Evolutionary conservation across 2,888 invertebrate genomes (phyloP).

Genomic region (Drosophila meridiana): DNA sequence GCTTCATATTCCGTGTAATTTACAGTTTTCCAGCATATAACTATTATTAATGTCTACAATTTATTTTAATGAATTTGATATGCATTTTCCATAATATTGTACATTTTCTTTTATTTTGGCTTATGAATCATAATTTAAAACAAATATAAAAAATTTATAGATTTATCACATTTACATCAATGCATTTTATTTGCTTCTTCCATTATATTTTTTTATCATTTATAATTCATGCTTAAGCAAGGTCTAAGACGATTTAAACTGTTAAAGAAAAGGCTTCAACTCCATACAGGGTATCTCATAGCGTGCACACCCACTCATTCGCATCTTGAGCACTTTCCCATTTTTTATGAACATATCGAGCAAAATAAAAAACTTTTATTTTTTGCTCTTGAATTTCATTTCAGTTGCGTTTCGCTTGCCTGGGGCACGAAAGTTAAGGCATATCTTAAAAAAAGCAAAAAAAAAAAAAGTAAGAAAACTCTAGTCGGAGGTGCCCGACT

Average conservation of each 20-base stretch:
- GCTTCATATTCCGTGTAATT: not conserved
- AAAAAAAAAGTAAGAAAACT: not conserved
- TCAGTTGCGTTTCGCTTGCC: constrained; percentile 28
- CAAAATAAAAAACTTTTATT: constrained; percentile 39
- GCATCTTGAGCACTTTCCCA: constrained; percentile 7
- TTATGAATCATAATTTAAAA: too few species aligned
- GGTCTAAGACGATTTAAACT: not conserved
- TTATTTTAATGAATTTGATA: too few species aligned
- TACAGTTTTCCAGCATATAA: too few species aligned
- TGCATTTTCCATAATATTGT: too few species aligned
- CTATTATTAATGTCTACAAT: too few species aligned
- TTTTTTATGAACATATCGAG: constrained; percentile 43
- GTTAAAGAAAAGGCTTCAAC: not conserved
- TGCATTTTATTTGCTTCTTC: too few species aligned
- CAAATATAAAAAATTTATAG: too few species aligned
- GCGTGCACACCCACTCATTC: not conserved
- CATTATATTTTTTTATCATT: too few species aligned
- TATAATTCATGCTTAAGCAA: too few species aligned
- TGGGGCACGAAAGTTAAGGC: constrained; percentile 11
- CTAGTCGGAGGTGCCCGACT: too few species aligned
- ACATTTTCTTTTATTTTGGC: too few species aligned
- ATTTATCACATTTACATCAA: too few species aligned
- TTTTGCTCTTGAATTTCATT: constrained; percentile 59
- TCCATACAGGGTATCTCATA: constrained; percentile 3
- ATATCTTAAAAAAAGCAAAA: constrained; percentile 38